Base-by-base conservation (phyloP, 2,797 vertebrate genomes). In the Periophthalmus magnuspinnatus region DNA sequence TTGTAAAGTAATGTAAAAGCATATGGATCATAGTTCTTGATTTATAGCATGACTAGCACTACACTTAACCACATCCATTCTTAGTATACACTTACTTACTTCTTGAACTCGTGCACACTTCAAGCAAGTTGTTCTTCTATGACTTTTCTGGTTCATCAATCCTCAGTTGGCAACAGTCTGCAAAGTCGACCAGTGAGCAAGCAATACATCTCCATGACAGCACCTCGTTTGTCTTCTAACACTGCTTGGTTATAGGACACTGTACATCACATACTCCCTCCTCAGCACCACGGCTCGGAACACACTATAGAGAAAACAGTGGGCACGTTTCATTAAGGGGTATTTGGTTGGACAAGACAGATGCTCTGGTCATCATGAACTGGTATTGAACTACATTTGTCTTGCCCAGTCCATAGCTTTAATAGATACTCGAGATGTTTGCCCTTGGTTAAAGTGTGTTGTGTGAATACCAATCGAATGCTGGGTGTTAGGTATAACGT, bases 171-270 rank as follows among this genome's bases (percentile, higher is more conserved):
- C 48, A 70, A 63, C 17, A 3, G 59, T 62, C 36, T 34, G 47
- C 65, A 47, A 63, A 57, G 45, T 78, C 71, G 21, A 60, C 80
- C 78, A 59, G 57, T 5, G 64, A 81, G 73, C 4, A 1, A 68
- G 57, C 36, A 48, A 59, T 67, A 16, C 6, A 55, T 79, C 72
- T 76, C 32, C 1, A 22, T 65, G 81, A 81, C 74, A 70, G 69
- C 54, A 68, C 65, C n/a, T 71, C 81, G 57, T 85, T 82, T 81
- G 71, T 80, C 67, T 38, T 74, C 62, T 69, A 48, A 5, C 70
- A 79, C 63, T 24, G 32, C 22, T 28, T 70, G 67, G 76, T 74
- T 57, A 57, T 76, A 76, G 58, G 66, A 55, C 38, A 52, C 59
- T 72, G 75, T 71, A 72, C 66, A 73, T 82, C 70, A 82, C 50